A percentile compares a stretch with the other conserved stretches of the same genome.
Evolutionary conservation across 2,888 invertebrate species (phyloP).

Genomic region (Listrodromus nycthemerus): DNA sequence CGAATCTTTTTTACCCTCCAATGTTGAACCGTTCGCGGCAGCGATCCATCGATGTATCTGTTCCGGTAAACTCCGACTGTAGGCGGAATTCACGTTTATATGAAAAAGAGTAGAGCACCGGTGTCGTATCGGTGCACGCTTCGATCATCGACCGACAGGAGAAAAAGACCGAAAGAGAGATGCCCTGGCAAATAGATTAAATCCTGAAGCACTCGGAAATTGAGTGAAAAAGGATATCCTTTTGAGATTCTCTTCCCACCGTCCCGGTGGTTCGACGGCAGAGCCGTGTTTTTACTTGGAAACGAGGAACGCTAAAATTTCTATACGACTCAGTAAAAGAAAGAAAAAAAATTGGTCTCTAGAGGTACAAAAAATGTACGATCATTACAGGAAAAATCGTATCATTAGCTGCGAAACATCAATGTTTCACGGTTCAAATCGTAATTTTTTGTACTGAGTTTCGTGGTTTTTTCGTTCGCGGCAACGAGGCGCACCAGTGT

Average conservation of each 20-base stretch:
- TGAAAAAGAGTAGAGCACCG: neutral
- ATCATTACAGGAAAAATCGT: too few species aligned
- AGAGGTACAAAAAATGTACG: too few species aligned
- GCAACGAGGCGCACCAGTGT: too few species aligned
- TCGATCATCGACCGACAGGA: slow-evolving; percentile 20
- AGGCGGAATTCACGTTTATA: neutral
- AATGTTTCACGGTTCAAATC: too few species aligned
- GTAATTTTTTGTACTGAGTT: too few species aligned
- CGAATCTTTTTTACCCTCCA: neutral
- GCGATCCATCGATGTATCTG: neutral
- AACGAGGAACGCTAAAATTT: neutral
- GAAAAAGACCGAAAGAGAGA: slow-evolving; percentile 4
- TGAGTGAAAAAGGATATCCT: neutral
- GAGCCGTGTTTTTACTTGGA: neutral
- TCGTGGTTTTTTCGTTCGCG: too few species aligned
- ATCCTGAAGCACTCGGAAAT: neutral
- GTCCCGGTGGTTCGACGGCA: too few species aligned
- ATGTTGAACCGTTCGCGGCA: neutral
- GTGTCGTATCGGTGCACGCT: neutral
- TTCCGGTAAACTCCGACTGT: neutral
- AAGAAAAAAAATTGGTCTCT: too few species aligned
- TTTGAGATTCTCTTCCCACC: too few species aligned
- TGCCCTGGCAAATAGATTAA: slow-evolving; percentile 25
- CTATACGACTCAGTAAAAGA: too few species aligned
- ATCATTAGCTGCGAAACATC: too few species aligned